Percentiles rank a stretch among this genome's conserved stretches.
phyloP scores from a whole-genome alignment of 2,888 invertebrate species.

The Amphimallon solstitiale region DNA sequence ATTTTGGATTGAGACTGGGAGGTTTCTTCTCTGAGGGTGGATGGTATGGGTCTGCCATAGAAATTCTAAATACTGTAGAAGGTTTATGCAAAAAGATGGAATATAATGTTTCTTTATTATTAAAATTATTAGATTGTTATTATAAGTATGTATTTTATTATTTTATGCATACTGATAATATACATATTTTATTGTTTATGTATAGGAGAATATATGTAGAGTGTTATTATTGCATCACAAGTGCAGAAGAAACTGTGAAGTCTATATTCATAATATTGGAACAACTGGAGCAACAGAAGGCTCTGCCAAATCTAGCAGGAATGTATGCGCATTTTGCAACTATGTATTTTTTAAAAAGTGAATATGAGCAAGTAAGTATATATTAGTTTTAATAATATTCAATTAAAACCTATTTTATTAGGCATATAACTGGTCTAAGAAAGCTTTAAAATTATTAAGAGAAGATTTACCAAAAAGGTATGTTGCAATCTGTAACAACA shows the following conservation, averaged over 20 bases:
- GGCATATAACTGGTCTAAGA: slow-evolving; percentile 80
- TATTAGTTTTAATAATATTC: not conserved
- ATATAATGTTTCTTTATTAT: slow-evolving; percentile 64
- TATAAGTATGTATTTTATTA: slow-evolving; percentile 73
- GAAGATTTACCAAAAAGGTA: slow-evolving; percentile 72
- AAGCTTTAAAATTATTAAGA: slow-evolving; percentile 76
- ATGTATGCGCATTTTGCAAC: slow-evolving; percentile 86
- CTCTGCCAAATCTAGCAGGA: slow-evolving; percentile 70
- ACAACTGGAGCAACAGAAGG: slow-evolving; percentile 63
- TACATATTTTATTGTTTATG: slow-evolving; percentile 1
- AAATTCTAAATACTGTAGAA: slow-evolving; percentile 75
- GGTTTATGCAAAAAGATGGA: slow-evolving; percentile 61
- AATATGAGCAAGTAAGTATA: slow-evolving; percentile 79
- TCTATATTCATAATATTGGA: slow-evolving; percentile 67
- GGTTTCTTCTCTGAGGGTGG: slow-evolving; percentile 90
- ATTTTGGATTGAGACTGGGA: slow-evolving; percentile 64
- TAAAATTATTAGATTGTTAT: slow-evolving; percentile 83
- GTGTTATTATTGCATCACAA: slow-evolving; percentile 81
- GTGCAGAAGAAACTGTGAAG: slow-evolving; percentile 77
- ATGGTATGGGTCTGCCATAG: slow-evolving; percentile 83
- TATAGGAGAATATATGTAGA: slow-evolving; percentile 84
- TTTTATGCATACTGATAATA: not conserved
- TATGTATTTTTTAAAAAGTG: slow-evolving; percentile 84
- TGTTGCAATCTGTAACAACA: slow-evolving; percentile 39
- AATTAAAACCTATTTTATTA: slow-evolving; percentile 51